phyloP scores from a whole-genome alignment of 2,797 vertebrate species.

The Xyrichtys novacula region DNA sequence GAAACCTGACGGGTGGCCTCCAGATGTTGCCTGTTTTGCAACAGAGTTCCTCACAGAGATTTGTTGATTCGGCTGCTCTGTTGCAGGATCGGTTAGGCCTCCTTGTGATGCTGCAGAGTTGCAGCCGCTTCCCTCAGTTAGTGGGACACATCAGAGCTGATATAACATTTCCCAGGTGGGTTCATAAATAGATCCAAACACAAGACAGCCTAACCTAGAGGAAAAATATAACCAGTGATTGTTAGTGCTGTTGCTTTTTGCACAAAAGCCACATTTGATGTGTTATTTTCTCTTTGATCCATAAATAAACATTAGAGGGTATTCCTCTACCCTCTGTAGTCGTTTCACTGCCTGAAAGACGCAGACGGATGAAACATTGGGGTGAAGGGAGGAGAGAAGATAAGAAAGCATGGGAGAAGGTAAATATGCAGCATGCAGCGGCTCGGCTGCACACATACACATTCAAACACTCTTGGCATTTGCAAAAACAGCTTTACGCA shows the following conservation, averaged over 20 bases:
- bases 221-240: constrained; percentile 59
- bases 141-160: constrained; percentile 70
- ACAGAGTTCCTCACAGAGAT: constrained; percentile 28
- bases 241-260: constrained; percentile 33
- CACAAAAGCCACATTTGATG: constrained; percentile 46
- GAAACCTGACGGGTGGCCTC: too few relatives aligned
- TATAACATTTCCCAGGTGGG: constrained; percentile 61
- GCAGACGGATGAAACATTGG: constrained; percentile 60
- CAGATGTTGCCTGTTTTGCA: constrained; percentile 38
- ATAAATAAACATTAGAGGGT: constrained; percentile 71
- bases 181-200: constrained; percentile 74
- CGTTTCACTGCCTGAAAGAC: constrained; percentile 37
- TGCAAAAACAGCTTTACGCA: not conserved
- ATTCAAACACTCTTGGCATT: not conserved
- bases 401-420: constrained; percentile 6
- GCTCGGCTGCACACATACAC: not conserved
- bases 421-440: constrained; percentile 32
- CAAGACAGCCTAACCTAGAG: constrained; percentile 56
- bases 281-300: constrained; percentile 72
- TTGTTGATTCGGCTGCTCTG: constrained; percentile 46
- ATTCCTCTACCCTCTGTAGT: constrained; percentile 53
- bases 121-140: constrained; percentile 56
- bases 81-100: constrained; percentile 56
- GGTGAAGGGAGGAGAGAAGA: constrained; percentile 14
- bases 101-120: constrained; percentile 54